Conservation (phyloP, 2,113 vertebrate species). For the Ancistrus triradiatus region DNA sequence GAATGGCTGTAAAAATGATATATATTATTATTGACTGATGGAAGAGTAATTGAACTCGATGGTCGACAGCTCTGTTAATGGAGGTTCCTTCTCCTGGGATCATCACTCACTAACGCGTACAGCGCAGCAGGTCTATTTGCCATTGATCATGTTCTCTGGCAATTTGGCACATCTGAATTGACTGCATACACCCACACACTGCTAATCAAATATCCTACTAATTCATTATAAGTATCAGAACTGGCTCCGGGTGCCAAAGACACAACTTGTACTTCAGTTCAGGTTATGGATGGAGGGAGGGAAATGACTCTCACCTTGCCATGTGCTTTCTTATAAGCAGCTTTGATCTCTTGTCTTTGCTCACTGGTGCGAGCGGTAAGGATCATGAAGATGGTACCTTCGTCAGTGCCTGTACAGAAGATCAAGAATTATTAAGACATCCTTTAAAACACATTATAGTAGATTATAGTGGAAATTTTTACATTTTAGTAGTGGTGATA, state of each 20-base stretch:
- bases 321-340: slow-evolving; percentile 81
- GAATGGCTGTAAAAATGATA: background rate
- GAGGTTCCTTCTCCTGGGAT: background rate
- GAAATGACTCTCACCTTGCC: slow-evolving; percentile 75
- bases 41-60: background rate
- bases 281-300: background rate
- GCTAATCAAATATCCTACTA: background rate
- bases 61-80: slow-evolving; percentile 10
- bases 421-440: too few relatives aligned
- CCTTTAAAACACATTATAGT: too few relatives aligned
- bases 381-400: slow-evolving; percentile 81
- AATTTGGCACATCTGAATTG: background rate
- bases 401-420: slow-evolving; percentile 81
- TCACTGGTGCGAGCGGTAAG: slow-evolving; percentile 79
- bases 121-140: slow-evolving; percentile 3
- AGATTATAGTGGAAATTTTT: too few relatives aligned
- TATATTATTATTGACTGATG: slow-evolving; percentile 14
- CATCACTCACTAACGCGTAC: background rate
- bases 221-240: too few relatives aligned
- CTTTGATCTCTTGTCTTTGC: slow-evolving; percentile 85
- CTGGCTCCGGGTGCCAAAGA: too few relatives aligned
- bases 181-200: background rate
- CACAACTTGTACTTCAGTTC: too few relatives aligned
- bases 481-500: too few relatives aligned
- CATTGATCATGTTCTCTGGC: background rate